Evolutionary conservation across 2,113 vertebrate genomes (phyloP), one percentile per base, ranked within the genome.

Genomic region (Aphyosemion australe): DNA sequence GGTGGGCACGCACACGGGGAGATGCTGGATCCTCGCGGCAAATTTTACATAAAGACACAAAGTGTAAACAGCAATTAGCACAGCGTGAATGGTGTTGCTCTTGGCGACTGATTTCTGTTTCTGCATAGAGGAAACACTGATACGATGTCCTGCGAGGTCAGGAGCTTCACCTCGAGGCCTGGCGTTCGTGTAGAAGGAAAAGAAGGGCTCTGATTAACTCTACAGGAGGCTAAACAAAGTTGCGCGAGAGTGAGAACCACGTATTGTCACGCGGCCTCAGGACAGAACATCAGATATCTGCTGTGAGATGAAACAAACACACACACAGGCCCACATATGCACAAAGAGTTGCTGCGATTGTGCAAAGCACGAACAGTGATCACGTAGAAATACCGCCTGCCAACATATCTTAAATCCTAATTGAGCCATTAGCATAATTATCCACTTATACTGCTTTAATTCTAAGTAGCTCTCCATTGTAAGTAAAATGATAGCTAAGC

Each of bases 361-460:
- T 62, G 59, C 60, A 48, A 67, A 45, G 41, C 69, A 71, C 31
- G 56, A 76, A 76, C 75, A 66, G 63, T 34, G 59, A 75, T 84
- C 70, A 67, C 51, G 26, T 55, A 54, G 58, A 86, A 88, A 86
- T 84, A 86, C 68, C 76, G 63, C 82, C 86, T 84, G 84, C 83
- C 81, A 86, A 74, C 66, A 80, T 78, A 88, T 85, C 86, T 86
- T 86, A 81, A 81, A 86, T 82, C 80, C 78, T 87, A 87, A 90
- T 88, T 85, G 84, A 83, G 14, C 81, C 72, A 91, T 90, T 90
- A 89, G 76, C 84, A 87, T 88, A 89, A 90, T 90, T 87, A 91
- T 88, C 88, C 87, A 87, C 87, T 89, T 85, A 85, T 74, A 61
- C 80, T 83, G 76, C 84, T 88, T 88, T 90, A 91, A 89, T 90